These are phyloP conservation scores for Heliocidaris erythrogramma DNA, from an alignment of 35 echinoderm and acorn worm species.

Conservation along the genomic window DNA sequence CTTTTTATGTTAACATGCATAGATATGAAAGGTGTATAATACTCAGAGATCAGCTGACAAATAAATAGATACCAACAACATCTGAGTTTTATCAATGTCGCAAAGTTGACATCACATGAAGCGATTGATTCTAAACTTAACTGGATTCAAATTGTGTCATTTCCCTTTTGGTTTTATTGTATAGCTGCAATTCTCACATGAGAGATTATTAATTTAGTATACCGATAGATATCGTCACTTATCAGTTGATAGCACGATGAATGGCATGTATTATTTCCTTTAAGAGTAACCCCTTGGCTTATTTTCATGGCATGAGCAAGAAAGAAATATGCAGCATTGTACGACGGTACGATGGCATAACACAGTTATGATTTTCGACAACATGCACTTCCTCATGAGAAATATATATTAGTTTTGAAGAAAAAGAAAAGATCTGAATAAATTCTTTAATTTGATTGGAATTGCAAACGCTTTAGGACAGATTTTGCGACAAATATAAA, in stretches of 20 bases:
- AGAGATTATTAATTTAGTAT: not conserved
- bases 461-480: no score
- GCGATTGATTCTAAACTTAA: not conserved
- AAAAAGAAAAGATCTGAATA: no score
- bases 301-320: no score
- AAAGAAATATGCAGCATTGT: no score
- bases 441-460: no score
- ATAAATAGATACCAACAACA: not conserved
- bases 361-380: no score
- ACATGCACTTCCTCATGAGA: not conserved
- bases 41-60: not conserved
- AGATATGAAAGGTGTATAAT: not conserved
- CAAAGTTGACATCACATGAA: not conserved
- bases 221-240: not conserved
- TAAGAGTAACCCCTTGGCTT: not conserved
- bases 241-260: not conserved
- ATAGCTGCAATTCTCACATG: not conserved
- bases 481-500: no score
- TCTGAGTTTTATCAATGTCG: not conserved
- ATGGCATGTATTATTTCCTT: not conserved
- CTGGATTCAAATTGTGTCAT: not conserved
- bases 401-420: not conserved
- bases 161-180: not conserved
- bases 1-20: not conserved
- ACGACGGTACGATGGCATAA: no score